Conservation (phyloP, 2,797 vertebrate genomes). For the Steatocranus sp. region DNA sequence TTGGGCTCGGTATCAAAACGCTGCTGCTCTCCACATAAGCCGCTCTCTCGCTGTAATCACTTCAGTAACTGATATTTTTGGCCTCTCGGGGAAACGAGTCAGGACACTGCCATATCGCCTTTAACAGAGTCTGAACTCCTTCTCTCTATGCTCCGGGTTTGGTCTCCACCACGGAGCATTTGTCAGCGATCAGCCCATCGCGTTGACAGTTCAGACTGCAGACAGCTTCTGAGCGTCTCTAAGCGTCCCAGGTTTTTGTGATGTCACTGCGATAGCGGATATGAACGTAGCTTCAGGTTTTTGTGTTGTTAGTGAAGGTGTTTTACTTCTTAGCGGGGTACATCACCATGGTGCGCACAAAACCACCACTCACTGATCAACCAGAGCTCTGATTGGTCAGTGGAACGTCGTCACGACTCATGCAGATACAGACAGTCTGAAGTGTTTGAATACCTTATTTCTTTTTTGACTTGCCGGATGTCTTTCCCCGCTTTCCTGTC, state of each 20-base stretch:
- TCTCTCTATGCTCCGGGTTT: not conserved
- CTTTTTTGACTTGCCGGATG: not conserved
- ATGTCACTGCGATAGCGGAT: not conserved
- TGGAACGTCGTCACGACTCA: not conserved
- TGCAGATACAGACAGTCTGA: not conserved
- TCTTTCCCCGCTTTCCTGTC: not conserved
- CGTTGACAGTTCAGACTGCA: not conserved
- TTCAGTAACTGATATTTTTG: not conserved
- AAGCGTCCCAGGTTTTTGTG: not conserved
- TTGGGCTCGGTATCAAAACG: slow-evolving; percentile 23
- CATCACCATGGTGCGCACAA: not conserved
- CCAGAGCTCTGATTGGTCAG: not conserved
- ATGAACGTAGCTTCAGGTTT: not conserved
- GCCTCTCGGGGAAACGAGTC: not conserved
- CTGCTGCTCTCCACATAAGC: not conserved
- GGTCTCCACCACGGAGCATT: not conserved
- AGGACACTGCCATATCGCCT: not conserved
- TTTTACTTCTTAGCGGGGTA: not conserved
- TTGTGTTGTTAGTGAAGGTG: not conserved
- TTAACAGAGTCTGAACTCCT: not conserved
- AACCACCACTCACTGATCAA: not conserved
- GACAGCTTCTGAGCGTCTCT: not conserved
- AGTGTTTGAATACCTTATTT: not conserved
- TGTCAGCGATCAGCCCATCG: not conserved
- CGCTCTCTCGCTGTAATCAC: not conserved